Conservation (phyloP, 2,888 invertebrate genomes). For the Hypolimnas misippus region DNA sequence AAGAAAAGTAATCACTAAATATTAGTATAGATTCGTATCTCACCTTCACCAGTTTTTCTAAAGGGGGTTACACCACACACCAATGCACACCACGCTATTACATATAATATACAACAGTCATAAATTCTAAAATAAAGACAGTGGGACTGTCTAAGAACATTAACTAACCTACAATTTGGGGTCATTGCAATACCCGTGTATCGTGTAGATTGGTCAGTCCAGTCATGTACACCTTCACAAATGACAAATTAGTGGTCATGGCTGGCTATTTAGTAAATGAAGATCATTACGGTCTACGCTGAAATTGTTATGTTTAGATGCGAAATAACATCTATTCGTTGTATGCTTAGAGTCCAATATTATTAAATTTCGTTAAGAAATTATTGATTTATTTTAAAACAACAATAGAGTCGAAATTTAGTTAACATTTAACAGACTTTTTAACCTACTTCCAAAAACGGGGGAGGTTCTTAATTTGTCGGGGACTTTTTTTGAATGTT, state of each 20-base stretch:
- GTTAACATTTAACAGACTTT: too few relatives aligned
- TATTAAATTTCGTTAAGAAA: neutral
- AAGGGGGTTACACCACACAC: too few relatives aligned
- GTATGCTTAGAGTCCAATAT: neutral
- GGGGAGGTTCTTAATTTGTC: too few relatives aligned
- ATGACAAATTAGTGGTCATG: conserved; percentile 42
- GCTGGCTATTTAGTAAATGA: conserved; percentile 24
- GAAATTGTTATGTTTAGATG: conserved; percentile 11
- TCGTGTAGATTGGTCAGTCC: conserved; percentile 37
- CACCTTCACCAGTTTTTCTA: too few relatives aligned
- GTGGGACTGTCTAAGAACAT: neutral
- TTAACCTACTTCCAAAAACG: too few relatives aligned
- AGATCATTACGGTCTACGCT: conserved; percentile 15
- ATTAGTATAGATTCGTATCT: too few relatives aligned
- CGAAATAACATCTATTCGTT: neutral
- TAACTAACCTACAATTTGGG: neutral
- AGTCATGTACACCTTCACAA: conserved; percentile 35
- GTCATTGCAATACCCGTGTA: conserved; percentile 15
- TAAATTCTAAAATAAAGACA: neutral
- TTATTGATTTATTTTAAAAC: neutral
- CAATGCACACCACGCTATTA: too few relatives aligned
- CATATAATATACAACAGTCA: too few relatives aligned
- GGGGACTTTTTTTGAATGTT: too few relatives aligned
- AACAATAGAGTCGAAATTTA: too few relatives aligned
- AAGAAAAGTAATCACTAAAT: too few relatives aligned